Evolutionary conservation across 2,888 invertebrate genomes (phyloP), one percentile per base, ranked within the genome.

Genomic region (Latheticus oryzae): DNA sequence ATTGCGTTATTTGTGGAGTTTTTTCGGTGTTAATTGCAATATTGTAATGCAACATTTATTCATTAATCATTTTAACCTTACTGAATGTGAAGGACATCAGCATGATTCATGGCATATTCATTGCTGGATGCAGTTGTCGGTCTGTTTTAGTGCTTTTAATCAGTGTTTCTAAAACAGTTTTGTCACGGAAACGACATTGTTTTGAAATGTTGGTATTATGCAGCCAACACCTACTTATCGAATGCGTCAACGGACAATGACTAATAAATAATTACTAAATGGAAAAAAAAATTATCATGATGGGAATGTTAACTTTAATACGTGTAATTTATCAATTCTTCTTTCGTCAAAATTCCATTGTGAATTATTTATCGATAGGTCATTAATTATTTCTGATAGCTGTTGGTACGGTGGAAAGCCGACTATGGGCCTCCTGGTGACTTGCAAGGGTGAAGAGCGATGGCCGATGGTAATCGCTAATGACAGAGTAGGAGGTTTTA

Each of bases 31-130:
- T 51, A 51, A 51, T 51, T 51, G 51, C 51, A 38, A 40, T 45
- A 54, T 55, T 52, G 60, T 58, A 64, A 61, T 61, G 64, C 63
- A 65, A 63, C 68, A 64, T 67, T 69, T 62, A 60, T 67, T 56
- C 62, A 68, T 67, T 69, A 70, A 70, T 71, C 63, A 66, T 64
- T 70, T 69, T 69, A 65, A 72, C 72, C 72, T 71, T 70, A 69
- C 54, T 61, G 65, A 68, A 67, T 64, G 61, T 66, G 69, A 72
- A 72, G 70, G 70, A 64, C 70, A 68, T 57, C 47, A 38, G 55
- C 42, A 51, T 69, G 65, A 67, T 32, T 64, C 61, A 64, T 54
- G 35, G 17, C 21, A 32, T 30, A 37, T 37, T 40, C 30, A 32
- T 48, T 48, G 35, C 40, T 55, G 28, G 43, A 42, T 51, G 37